Evolutionary conservation across 1,140 invertebrate species (phyloP), one percentile per base, ranked within the genome.

Genomic region (Sinella curviseta): DNA sequence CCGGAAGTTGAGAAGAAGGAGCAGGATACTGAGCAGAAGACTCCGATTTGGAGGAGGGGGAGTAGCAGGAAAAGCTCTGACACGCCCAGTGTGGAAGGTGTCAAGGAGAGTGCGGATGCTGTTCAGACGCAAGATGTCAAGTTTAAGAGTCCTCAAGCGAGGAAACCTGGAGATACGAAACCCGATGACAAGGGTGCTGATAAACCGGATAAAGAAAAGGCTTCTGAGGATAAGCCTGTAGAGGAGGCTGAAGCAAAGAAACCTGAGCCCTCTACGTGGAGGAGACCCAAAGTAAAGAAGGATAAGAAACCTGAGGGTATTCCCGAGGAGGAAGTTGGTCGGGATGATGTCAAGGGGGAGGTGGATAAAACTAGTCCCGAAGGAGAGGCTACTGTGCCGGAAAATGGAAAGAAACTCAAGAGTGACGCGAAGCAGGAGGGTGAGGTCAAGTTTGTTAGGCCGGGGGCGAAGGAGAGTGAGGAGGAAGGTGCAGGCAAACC

Each of bases 121-220:
- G 20, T 20, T 48, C 20, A 88, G 39, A 82, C 39, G 39, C 39
- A 8, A 12, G 39, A 48, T 20, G 20, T 48, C 39, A 20, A 20
- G 39, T 48, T 48, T 48, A 20, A 48, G 20, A 48, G 39, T 48
- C 39, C 39, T 67, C 80, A 88, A 57, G 86, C 90, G 82, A 91
- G 92, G 84, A 90, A 88, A 84, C 91, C 92, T 86, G 85, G 86
- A 54, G 85, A 87, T 74, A 80, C 86, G 0, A 85, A 89, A 3
- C 79, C 85, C 16, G 90, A 90, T 28, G 88, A 87, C 36, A 83
- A 60, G 57, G 57, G 12, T 8, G 4, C 39, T 48, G 39, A 48
- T 8, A 17, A 4, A 48, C 39, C 39, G 57, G 24, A 4, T 60
- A 4, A 14, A 60, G 57, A 60, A 60, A 26, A 14, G 8, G 57